Base-by-base conservation (phyloP, 2,888 invertebrate species). In the Eristalinus sepulchralis region DNA sequence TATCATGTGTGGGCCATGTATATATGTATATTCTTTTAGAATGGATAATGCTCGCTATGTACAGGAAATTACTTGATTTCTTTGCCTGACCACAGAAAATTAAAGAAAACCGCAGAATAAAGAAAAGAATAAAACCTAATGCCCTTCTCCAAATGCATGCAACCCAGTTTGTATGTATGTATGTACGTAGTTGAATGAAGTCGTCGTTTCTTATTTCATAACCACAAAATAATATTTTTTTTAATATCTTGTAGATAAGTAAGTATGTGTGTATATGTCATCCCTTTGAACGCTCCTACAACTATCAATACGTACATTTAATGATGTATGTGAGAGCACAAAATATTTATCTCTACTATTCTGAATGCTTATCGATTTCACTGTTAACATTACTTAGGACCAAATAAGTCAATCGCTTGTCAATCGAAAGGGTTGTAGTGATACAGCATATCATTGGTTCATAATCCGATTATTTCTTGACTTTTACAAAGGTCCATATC, bases 381-480 rank as follows among this genome's bases (percentile, higher is more conserved):
- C 47, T 47, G 8, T 17, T n/a, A 47, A 47, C 17, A 2, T 47
- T 47, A 47, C 17, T 47, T 47, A n/a, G 17, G 47, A 47, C 8
- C 47, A 17, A 17, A 47, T 47, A 47, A 47, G 17, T 47, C 17
- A 47, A 47, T 47, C 47, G 47, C 47, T 60, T 66, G 64, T 4
- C n/a, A n/a, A 36, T 22, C 57, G 24, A 31, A 33, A 31, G 60
- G 60, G 47, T 47, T 47, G 47, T 47, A 47, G n/a, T 60, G n/a
- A 31, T 39, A 39, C 17, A n/a, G 31, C 39, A 17, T 57, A 62
- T 57, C 33, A 57, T 53, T 68, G 57, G 22, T 53, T 53, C 27
- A 10, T 79, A 79, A 79, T 72, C 79, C 64, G 81, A 82, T 76
- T 82, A 82, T 13, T 20, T 64, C 17, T 71, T 82, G 76, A 82